Evolutionary conservation across 2,113 vertebrate species (phyloP), one percentile per base, ranked within the genome.

Genomic region (Bolborhynchus lineola): DNA sequence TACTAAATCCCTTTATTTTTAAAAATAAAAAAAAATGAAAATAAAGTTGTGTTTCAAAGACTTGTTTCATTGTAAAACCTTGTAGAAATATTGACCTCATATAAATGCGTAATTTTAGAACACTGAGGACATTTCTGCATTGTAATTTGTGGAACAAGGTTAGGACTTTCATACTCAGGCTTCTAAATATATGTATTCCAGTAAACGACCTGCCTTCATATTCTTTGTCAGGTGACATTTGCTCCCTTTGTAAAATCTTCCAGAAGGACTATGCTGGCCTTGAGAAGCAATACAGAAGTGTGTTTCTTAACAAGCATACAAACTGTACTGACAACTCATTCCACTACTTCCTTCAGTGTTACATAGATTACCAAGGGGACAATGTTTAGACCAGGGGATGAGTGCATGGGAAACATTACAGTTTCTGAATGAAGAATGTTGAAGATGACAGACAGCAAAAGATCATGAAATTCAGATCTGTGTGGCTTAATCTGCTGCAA

Each of bases 381-480:
- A 92, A 88, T 80, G 52, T 90, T 96, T 90, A 82, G 74, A 90
- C 26, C 74, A 88, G 78, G 46, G 53, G 39, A 90, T 83, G 83
- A 94, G 82, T 67, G 76, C 92, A 69, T 50, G 26, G 84, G 85
- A 90, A 97, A 39, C 16, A 75, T 91, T 87, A 86, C 29, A 68
- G 59, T 62, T 88, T 84, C 88, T 90, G 72, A 95, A 88, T 86
- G 77, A 95, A 90, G 47, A 55, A 65, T 75, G 67, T 35, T 91
- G 69, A 92, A 90, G 90, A 94, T 94, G 94, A 96, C 79, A 97
- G 89, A 95, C 91, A 97, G 90, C 88, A 97, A 97, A 65, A 87
- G 80, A 97, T 97, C 93, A 96, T 96, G 93, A 96, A 95, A 94
- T 97, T 91, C 95, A 95, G 90, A 96, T 96, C 79, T 90, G 50